Percentiles rank a stretch among this genome's conserved stretches.
phyloP scores from a whole-genome alignment of 2,797 vertebrate species.

The Macropus fuliginosus region DNA sequence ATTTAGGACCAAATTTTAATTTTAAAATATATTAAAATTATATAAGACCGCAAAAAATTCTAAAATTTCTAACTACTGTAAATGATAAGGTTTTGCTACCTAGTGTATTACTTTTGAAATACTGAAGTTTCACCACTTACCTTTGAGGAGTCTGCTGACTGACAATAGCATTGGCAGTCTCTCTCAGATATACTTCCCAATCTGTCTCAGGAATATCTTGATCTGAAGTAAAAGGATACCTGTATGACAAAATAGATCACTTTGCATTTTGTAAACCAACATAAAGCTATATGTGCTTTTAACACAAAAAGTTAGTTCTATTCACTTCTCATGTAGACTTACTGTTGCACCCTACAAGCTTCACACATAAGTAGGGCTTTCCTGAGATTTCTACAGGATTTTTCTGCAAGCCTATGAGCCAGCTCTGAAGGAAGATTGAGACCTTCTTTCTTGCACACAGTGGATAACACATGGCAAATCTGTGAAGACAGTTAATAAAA shows the following conservation, averaged over 20 bases:
- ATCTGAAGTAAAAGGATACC: slow-evolving; percentile 95
- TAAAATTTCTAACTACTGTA: not conserved
- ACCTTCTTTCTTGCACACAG: slow-evolving; percentile 96
- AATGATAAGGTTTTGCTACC: not conserved
- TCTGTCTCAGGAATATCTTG: slow-evolving; percentile 96
- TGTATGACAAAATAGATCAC: slow-evolving; percentile 70
- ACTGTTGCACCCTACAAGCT: slow-evolving; percentile 98
- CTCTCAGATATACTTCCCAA: slow-evolving; percentile 97
- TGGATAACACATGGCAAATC: slow-evolving; percentile 93
- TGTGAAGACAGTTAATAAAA: slow-evolving; percentile 75
- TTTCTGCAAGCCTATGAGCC: slow-evolving; percentile 92
- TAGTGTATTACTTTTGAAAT: not conserved
- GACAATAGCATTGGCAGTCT: slow-evolving; percentile 95
- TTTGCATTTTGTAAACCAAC: not conserved
- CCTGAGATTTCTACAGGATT: slow-evolving; percentile 95
- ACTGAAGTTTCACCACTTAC: slow-evolving; percentile 78
- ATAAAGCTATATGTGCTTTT: not conserved
- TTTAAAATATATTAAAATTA: not conserved
- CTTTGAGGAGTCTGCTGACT: slow-evolving; percentile 96
- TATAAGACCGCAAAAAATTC: not conserved
- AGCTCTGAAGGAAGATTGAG: slow-evolving; percentile 92
- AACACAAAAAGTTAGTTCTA: not conserved
- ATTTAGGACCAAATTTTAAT: slow-evolving; percentile 33
- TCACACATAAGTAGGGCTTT: slow-evolving; percentile 98
- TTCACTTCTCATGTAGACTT: slow-evolving; percentile 80